Evolutionary conservation across 2,113 vertebrate genomes (phyloP).

Genomic region (Larimichthys crocea): DNA sequence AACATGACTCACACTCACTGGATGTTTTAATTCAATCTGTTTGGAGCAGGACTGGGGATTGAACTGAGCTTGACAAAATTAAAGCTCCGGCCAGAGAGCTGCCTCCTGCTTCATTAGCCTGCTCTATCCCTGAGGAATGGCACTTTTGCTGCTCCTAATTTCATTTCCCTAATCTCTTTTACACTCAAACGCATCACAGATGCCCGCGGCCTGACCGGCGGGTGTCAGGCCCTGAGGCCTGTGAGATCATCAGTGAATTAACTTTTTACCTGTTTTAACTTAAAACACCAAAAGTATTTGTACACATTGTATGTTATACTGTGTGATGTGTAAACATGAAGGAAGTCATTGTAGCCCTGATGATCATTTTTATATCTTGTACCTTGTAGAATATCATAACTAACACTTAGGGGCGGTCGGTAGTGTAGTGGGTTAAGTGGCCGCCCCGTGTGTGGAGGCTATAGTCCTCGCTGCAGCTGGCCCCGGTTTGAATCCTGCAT

Average conservation of each 20-base stretch:
- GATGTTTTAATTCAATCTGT: conserved; percentile 64
- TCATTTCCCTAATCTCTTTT: conserved; percentile 67
- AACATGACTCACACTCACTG: conserved; percentile 50
- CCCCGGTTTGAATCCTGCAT: too few relatives aligned
- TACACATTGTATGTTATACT: background rate
- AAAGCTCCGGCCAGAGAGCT: conserved; percentile 50
- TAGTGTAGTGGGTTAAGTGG: too few relatives aligned
- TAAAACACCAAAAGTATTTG: conserved; percentile 3
- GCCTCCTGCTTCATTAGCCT: conserved; percentile 58
- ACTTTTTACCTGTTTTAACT: conserved; percentile 11
- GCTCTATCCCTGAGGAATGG: conserved; percentile 42
- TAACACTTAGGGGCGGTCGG: background rate
- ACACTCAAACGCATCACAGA: conserved; percentile 33
- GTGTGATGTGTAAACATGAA: background rate
- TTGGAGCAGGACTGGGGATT: conserved; percentile 29
- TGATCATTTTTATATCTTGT: background rate
- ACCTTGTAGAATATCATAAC: background rate
- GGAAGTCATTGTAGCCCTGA: background rate
- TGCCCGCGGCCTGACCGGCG: background rate
- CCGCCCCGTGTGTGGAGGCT: too few relatives aligned
- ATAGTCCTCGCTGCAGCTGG: too few relatives aligned
- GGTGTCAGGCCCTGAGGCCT: conserved; percentile 17
- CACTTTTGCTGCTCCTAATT: conserved; percentile 63
- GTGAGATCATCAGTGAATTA: conserved; percentile 12
- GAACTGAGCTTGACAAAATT: conserved; percentile 61